phyloP scores from a whole-genome alignment of 2,888 invertebrate species.

The Rhagium mordax region DNA sequence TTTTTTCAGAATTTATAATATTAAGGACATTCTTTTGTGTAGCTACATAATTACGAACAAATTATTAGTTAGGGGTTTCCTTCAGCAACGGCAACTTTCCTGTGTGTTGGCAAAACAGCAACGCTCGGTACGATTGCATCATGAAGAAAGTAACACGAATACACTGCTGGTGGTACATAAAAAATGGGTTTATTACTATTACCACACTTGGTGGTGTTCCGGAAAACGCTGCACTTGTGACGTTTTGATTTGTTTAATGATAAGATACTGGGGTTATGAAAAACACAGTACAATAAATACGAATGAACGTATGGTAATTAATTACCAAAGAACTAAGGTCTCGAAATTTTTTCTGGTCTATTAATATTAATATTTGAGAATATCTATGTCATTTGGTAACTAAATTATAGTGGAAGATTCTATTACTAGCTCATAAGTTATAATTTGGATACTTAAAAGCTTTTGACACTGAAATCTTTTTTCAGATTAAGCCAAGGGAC shows the following conservation, averaged over 20 bases:
- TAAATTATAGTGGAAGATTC: too few relatives aligned
- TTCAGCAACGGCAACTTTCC: background rate
- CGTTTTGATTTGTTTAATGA: background rate
- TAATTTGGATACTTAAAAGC: too few relatives aligned
- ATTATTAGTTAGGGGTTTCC: background rate
- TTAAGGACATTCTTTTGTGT: background rate
- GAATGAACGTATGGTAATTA: too few relatives aligned
- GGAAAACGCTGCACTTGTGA: background rate
- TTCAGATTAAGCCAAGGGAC: too few relatives aligned
- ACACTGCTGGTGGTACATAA: background rate
- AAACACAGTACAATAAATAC: too few relatives aligned
- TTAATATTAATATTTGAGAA: too few relatives aligned
- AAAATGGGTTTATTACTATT: background rate
- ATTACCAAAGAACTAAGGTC: too few relatives aligned
- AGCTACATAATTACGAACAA: background rate
- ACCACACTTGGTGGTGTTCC: background rate
- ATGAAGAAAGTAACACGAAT: background rate
- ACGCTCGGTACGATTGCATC: background rate
- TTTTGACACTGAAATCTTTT: too few relatives aligned
- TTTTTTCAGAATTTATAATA: constrained; percentile 11
- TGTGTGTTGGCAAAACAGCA: background rate
- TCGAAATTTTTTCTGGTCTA: too few relatives aligned
- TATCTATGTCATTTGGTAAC: too few relatives aligned
- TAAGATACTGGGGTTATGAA: background rate
- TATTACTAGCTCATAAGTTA: too few relatives aligned